Evolutionary conservation across 2,113 vertebrate species (phyloP), one percentile per base, ranked within the genome.

Genomic region (Paedocypris sp.): DNA sequence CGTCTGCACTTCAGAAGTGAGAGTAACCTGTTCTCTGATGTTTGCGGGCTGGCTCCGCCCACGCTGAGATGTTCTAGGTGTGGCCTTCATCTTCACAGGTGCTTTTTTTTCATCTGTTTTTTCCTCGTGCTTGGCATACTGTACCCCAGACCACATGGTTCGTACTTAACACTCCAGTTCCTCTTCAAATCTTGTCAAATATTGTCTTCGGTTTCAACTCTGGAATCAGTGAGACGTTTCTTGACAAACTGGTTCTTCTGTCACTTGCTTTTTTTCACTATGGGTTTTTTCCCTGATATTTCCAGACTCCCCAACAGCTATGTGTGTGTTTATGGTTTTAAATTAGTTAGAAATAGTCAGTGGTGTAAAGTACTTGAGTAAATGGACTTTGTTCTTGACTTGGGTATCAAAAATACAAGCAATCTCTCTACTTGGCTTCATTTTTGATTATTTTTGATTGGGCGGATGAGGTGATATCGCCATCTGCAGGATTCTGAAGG

Each of bases 41-140:
- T 56, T 60, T 70, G 65, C 53, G 56, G 52, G 36, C 47, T 18
- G 41, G 78, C 45, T 68, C 80, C 85, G 62, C 82, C 85, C 75
- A 73, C 67, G 16, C 6, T n/a, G 26, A 11, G 53, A 50, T 68
- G 6, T 57, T 22, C 42, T 72, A 46, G 6, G 36, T 29, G 25
- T 5, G 12, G 33, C 60, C 57, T 71, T 60, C 16, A 15, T 4
- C 16, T 49, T 49, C 28, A 33, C 10, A 49, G 31, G 13, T 61
- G 38, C 20, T 45, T 10, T 20, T 29, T 66, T 22, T 23, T 31
- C 42, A 43, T 26, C 28, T 31, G 18, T 33, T 1, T 18, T 54
- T n/a, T 23, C 46, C 18, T 35, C 12, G 29, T 59, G 32, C 9
- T 29, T n/a, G 22, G 4, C 8, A 23, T 9, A 3, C 18, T 46